Evolutionary conservation across 2,888 invertebrate species (phyloP).

Genomic region (Doris montereyensis): DNA sequence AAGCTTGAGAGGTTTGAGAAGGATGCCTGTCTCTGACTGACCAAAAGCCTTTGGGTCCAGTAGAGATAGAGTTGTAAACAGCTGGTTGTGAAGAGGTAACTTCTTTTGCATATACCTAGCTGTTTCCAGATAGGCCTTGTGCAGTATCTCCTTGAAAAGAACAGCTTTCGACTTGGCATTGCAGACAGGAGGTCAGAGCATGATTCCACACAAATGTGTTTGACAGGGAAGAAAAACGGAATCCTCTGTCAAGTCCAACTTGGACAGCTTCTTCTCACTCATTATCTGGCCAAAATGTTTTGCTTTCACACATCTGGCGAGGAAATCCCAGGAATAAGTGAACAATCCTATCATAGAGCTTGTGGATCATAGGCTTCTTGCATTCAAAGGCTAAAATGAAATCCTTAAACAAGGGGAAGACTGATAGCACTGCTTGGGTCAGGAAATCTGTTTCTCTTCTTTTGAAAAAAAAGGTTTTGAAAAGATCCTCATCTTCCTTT

Average conservation of each 20-base stretch:
- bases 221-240: background rate
- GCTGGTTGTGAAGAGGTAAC: background rate
- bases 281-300: too few species aligned
- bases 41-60: conserved; percentile 12
- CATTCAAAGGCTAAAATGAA: conserved; percentile 1
- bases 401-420: background rate
- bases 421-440: background rate
- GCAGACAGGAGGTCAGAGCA: background rate
- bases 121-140: background rate
- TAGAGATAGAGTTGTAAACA: conserved; percentile 1
- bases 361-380: conserved; percentile 4
- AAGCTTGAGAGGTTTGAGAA: background rate
- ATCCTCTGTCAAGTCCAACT: background rate
- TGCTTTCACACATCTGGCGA: too few species aligned
- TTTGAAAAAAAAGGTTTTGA: background rate
- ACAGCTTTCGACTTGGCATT: background rate
- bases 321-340: background rate
- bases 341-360: background rate
- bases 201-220: background rate
- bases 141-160: background rate
- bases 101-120: conserved; percentile 13
- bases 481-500: conserved; percentile 3
- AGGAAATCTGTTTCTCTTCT: background rate
- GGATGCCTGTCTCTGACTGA: background rate
- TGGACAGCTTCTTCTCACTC: background rate